Conservation (phyloP, 2,797 vertebrate species). For the Platyrinchus mystaceus region DNA sequence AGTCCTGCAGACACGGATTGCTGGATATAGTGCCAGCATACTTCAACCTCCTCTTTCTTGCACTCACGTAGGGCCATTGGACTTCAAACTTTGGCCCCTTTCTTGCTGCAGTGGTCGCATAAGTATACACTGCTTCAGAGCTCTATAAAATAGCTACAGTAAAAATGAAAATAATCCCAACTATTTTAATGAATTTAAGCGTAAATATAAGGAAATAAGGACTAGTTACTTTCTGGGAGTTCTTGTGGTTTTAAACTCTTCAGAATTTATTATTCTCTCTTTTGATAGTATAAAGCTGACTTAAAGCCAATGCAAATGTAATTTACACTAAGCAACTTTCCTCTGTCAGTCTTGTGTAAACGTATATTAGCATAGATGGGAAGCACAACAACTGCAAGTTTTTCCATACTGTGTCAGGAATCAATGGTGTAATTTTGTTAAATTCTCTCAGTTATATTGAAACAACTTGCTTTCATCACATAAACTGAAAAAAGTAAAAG, state of each 20-base stretch:
- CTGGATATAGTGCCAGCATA: not conserved
- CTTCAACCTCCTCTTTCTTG: not conserved
- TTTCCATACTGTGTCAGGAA: not conserved
- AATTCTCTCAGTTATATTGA: not conserved
- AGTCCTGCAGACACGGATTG: not conserved
- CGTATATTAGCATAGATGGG: not conserved
- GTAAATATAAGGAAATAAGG: not conserved
- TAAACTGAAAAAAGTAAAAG: not conserved
- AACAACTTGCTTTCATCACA: not conserved
- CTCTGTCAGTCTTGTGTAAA: constrained; percentile 15
- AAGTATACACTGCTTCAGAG: not conserved
- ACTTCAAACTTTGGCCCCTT: not conserved
- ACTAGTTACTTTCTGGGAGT: not conserved
- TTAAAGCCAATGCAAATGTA: constrained; percentile 46
- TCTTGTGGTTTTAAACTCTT: not conserved
- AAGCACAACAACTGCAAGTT: not conserved
- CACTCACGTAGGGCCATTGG: not conserved
- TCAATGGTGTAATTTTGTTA: not conserved
- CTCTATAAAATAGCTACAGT: not conserved
- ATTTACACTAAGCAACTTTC: constrained; percentile 50
- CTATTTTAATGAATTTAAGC: not conserved
- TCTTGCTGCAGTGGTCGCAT: not conserved
- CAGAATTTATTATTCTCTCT: constrained; percentile 18
- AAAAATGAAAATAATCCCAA: not conserved
- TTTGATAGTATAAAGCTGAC: not conserved